Conservation (phyloP, 2,888 invertebrate genomes). For the Hirtodrosophila alboralis region DNA sequence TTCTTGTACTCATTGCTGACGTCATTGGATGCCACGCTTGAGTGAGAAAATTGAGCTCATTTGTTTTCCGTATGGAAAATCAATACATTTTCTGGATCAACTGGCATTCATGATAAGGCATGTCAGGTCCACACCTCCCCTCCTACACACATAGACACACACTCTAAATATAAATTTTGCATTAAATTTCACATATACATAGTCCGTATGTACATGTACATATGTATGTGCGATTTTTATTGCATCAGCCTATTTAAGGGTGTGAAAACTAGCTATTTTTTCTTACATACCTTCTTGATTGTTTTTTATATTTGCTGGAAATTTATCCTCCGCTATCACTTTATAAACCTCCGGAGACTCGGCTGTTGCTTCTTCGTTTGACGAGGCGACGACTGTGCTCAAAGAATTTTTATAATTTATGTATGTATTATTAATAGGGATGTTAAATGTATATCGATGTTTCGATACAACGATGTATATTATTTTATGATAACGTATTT, state of each 20-base stretch:
- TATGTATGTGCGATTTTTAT: slow-evolving; percentile 15
- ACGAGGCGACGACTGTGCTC: slow-evolving; percentile 30
- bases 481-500: no score
- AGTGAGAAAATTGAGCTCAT: slow-evolving; percentile 16
- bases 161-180: slow-evolving; percentile 2
- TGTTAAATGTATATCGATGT: no score
- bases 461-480: no score
- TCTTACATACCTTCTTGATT: slow-evolving; percentile 48
- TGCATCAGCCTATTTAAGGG: slow-evolving; percentile 52
- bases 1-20: slow-evolving; percentile 38
- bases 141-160: background rate
- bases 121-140: no score
- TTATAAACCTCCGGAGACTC: slow-evolving; percentile 68
- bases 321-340: slow-evolving; percentile 68
- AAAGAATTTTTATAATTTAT: slow-evolving; percentile 14
- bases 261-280: background rate
- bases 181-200: background rate
- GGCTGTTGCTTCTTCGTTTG: slow-evolving; percentile 9
- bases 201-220: no score
- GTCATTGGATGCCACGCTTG: slow-evolving; percentile 31
- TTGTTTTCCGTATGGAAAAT: slow-evolving; percentile 40
- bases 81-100: slow-evolving; percentile 47
- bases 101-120: slow-evolving; percentile 38
- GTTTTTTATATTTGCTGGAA: slow-evolving; percentile 24
- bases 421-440: slow-evolving; percentile 1